Evolutionary conservation across 23 tunicate species (phyloP).

Genomic region (Halocynthia aurantium): DNA sequence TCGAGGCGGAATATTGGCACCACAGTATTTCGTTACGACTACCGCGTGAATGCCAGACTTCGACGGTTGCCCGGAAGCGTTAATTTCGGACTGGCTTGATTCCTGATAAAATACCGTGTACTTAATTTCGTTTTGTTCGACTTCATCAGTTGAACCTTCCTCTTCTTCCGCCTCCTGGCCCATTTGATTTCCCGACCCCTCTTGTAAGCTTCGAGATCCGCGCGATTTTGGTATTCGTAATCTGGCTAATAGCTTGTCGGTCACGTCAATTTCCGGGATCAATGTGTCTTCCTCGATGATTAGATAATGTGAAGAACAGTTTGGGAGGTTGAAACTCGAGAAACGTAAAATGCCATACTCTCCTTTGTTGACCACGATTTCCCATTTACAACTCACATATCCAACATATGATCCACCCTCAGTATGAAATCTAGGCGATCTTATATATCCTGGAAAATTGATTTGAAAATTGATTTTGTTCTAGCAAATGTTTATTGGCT

Average conservation of each 20-base stretch:
- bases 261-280: constrained; percentile 5
- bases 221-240: background rate
- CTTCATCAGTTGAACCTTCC: constrained; percentile 1
- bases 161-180: background rate
- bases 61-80: background rate
- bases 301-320: constrained; percentile 10
- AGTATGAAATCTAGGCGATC: constrained; percentile 16
- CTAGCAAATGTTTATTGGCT: background rate
- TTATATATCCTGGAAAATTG: background rate
- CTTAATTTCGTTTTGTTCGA: background rate
- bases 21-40: constrained; percentile 3
- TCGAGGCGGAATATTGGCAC: background rate
- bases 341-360: constrained; percentile 16
- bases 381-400: constrained; percentile 13
- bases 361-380: background rate
- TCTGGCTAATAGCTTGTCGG: background rate
- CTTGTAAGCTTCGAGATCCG: background rate
- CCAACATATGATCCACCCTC: background rate
- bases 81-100: no score
- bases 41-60: constrained; percentile 19
- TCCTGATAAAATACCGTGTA: constrained; percentile 14
- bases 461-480: background rate
- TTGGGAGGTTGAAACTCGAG: constrained; percentile 6
- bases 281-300: constrained; percentile 11
- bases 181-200: background rate